Conservation (phyloP, 2,888 invertebrate species). For the Hipparchia semele region DNA sequence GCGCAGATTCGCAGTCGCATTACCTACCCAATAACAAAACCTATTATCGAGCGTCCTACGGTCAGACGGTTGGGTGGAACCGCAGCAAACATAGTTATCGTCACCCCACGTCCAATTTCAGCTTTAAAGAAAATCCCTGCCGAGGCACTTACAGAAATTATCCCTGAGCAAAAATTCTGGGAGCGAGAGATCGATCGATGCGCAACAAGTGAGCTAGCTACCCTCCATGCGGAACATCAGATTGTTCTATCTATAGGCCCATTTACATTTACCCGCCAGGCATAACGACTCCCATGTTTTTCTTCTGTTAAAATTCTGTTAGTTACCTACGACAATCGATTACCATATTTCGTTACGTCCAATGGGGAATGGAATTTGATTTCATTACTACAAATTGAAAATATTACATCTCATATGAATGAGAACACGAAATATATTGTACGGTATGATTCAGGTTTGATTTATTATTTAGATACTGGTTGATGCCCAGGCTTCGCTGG, state of each 20-base stretch:
- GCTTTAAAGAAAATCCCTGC: constrained; percentile 41
- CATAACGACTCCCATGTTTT: constrained; percentile 17
- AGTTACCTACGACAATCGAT: constrained; percentile 8
- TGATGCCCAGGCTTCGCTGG: no score
- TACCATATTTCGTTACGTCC: constrained; percentile 14
- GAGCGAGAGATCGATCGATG: constrained; percentile 46
- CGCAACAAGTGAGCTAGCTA: constrained; percentile 44
- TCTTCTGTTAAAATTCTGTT: constrained; percentile 14
- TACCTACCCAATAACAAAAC: constrained; percentile 16
- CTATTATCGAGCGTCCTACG: constrained; percentile 5
- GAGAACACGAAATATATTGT: neutral
- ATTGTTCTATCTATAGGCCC: constrained; percentile 32
- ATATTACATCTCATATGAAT: neutral
- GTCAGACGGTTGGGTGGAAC: constrained; percentile 12
- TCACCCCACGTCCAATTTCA: constrained; percentile 29
- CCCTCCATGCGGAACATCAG: constrained; percentile 30
- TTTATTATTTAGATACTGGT: neutral
- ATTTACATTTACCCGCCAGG: constrained; percentile 31
- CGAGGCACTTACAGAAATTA: constrained; percentile 59
- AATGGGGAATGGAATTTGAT: neutral
- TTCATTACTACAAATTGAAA: neutral
- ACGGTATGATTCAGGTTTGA: neutral
- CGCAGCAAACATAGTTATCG: constrained; percentile 31
- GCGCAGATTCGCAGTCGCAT: constrained; percentile 2
- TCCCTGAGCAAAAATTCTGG: constrained; percentile 55